phyloP scores from a whole-genome alignment of 2,113 vertebrate genomes.

The Pluvialis apricaria region DNA sequence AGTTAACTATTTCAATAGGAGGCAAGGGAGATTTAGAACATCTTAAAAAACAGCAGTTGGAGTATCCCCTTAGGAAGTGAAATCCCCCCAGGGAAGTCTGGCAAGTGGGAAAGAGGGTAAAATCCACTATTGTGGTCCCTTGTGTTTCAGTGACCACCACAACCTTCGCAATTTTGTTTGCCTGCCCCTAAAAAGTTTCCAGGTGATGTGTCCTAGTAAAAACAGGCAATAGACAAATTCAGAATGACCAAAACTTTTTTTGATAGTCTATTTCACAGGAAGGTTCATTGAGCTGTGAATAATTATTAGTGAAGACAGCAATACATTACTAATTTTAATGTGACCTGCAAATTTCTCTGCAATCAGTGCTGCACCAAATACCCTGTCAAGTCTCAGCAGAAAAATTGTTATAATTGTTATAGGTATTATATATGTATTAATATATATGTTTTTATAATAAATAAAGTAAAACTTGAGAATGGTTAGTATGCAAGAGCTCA shows the following conservation, averaged over 20 bases:
- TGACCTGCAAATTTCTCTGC: not conserved
- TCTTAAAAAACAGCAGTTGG: not conserved
- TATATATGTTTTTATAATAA: not conserved
- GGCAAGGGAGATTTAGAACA: not conserved
- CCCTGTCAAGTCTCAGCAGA: not conserved
- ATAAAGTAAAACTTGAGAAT: not conserved
- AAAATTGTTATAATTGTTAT: not conserved
- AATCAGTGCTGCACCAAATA: not conserved
- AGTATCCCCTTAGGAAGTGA: not conserved
- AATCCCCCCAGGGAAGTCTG: not conserved
- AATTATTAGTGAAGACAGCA: not conserved
- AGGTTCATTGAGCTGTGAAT: not conserved
- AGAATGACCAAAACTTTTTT: not conserved
- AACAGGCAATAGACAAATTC: not conserved
- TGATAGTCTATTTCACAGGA: not conserved
- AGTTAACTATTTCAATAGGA: not conserved
- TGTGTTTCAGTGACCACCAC: not conserved
- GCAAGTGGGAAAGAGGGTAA: not conserved
- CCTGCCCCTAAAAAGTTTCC: not conserved
- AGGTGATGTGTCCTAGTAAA: not conserved
- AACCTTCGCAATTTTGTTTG: not conserved
- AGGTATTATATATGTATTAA: not conserved
- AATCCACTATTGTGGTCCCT: not conserved
- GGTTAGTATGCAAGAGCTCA: not conserved
- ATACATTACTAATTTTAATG: not conserved